Evolutionary conservation across 2,797 vertebrate genomes (phyloP).

Genomic region (Rhodeus uyekii): DNA sequence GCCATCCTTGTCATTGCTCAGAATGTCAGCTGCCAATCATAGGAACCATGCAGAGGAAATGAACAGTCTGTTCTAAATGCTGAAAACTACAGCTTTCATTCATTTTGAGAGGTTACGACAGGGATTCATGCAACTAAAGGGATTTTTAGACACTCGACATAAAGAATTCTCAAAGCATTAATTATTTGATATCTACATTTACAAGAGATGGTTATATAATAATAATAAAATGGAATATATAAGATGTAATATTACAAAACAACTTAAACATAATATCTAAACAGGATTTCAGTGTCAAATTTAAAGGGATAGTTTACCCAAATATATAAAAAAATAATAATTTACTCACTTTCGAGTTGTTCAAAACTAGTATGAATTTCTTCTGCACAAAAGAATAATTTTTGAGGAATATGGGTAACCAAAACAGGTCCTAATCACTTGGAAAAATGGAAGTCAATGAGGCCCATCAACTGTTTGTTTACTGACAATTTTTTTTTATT

Average conservation of each 20-base stretch:
- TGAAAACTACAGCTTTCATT: conserved; percentile 31
- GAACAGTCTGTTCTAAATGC: conserved; percentile 24
- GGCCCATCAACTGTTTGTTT: no score
- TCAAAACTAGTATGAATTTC: no score
- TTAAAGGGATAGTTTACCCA: no score
- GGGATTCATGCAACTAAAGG: conserved; percentile 1
- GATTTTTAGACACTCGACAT: conserved; percentile 26
- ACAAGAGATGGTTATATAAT: conserved; percentile 3
- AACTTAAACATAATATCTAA: neutral
- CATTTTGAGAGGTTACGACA: conserved; percentile 7
- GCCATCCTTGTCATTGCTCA: conserved; percentile 15
- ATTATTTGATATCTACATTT: neutral
- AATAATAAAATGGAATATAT: no score
- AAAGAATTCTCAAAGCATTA: conserved; percentile 4
- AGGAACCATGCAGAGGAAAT: conserved; percentile 1
- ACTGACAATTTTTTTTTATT: no score
- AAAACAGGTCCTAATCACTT: no score
- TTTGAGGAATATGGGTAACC: no score
- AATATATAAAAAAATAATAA: no score
- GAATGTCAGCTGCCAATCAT: conserved; percentile 44
- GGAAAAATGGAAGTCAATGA: no score
- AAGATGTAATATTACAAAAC: no score
- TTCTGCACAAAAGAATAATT: no score
- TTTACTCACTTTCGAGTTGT: no score
- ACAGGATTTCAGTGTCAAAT: neutral